These are phyloP conservation scores for Cyanoramphus novaezelandiae DNA, from an alignment of 2,113 vertebrate genomes.

Conservation along the genomic window DNA sequence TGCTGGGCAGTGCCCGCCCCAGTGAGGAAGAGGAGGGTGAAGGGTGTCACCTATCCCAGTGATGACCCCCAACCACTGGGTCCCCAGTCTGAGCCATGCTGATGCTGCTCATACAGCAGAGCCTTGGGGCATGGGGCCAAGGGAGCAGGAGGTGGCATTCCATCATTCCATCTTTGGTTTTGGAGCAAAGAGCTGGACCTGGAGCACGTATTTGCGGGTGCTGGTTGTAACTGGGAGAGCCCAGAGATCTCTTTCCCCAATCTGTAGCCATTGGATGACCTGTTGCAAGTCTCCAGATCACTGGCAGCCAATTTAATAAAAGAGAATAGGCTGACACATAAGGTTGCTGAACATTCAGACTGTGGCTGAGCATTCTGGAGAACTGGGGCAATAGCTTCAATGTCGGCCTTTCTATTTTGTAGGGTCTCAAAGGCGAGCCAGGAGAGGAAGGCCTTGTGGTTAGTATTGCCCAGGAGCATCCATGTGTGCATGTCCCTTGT, in stretches of 20 bases:
- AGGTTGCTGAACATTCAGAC: not conserved
- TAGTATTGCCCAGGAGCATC: constrained; percentile 39
- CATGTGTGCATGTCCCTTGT: not conserved
- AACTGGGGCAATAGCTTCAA: not conserved
- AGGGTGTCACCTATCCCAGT: not conserved
- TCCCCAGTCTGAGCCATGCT: not conserved
- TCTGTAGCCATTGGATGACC: not conserved
- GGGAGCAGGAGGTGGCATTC: not conserved
- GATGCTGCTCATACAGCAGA: not conserved
- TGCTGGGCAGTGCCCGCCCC: not conserved
- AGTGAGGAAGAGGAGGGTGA: not conserved
- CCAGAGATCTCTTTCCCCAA: fast-evolving
- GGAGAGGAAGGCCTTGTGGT: constrained; percentile 82
- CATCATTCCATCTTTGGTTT: not conserved
- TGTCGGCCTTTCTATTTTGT: not conserved
- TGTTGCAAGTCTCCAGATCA: not conserved
- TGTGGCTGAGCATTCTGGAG: not conserved
- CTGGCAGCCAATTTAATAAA: not conserved
- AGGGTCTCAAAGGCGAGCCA: constrained; percentile 80
- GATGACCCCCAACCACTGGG: not conserved
- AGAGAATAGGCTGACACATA: not conserved
- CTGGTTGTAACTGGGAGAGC: not conserved
- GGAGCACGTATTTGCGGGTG: not conserved
- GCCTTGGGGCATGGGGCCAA: not conserved
- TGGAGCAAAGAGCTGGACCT: not conserved